These are phyloP conservation scores for Dione vanillae DNA, from an alignment of 2,888 invertebrate genomes.

Conservation along the genomic window DNA sequence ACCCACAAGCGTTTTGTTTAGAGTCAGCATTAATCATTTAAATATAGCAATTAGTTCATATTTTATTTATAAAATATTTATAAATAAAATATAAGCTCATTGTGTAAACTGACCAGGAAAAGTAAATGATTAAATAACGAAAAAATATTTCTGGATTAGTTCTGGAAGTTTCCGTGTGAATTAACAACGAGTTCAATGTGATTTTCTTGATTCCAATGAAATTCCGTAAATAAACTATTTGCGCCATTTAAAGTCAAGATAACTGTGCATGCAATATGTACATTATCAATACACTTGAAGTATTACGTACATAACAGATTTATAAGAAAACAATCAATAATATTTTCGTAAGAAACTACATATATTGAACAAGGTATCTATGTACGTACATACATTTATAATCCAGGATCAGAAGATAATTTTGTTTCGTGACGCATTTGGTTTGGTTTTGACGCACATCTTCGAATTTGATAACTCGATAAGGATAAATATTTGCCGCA, in stretches of 20 bases:
- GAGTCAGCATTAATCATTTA: too few species aligned
- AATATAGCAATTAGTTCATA: too few species aligned
- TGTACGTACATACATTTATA: constrained; percentile 31
- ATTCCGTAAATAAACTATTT: too few species aligned
- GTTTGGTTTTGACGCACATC: constrained; percentile 63
- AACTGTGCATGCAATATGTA: neutral
- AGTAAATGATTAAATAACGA: too few species aligned
- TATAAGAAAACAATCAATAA: neutral
- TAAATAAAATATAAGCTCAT: too few species aligned
- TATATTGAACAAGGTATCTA: constrained; percentile 8
- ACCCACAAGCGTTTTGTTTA: too few species aligned
- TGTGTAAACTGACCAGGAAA: too few species aligned
- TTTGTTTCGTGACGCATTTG: constrained; percentile 59
- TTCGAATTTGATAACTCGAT: constrained; percentile 58
- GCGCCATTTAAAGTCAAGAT: neutral
- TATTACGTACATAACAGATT: neutral
- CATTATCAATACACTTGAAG: neutral
- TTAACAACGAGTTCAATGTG: too few species aligned
- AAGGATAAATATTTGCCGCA: constrained; percentile 53
- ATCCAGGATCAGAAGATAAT: constrained; percentile 44
- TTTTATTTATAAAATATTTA: too few species aligned
- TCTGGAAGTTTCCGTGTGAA: too few species aligned
- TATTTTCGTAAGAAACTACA: constrained; percentile 15
- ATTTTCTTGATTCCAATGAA: too few species aligned
- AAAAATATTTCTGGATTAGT: too few species aligned